Conservation (phyloP, 2,888 invertebrate species). For the Pecten maximus region DNA sequence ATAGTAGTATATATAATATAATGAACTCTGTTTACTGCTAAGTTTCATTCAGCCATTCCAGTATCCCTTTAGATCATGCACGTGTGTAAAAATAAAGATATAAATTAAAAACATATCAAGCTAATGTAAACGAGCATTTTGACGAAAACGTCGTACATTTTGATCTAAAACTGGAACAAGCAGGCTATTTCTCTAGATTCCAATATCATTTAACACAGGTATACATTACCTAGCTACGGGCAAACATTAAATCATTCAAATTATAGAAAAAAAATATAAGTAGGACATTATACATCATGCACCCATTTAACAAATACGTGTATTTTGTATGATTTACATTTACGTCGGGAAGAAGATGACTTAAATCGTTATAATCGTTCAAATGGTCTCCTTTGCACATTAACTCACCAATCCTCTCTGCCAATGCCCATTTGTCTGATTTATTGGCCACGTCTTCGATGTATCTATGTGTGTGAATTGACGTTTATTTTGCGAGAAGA, state of each 20-base stretch:
- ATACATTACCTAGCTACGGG: background rate
- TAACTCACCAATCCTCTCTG: background rate
- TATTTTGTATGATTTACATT: slow-evolving; percentile 7
- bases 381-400: slow-evolving; percentile 16
- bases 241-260: background rate
- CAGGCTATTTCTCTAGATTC: background rate
- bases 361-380: background rate
- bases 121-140: slow-evolving; percentile 8
- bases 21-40: background rate
- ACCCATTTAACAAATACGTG: background rate
- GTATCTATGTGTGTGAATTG: background rate
- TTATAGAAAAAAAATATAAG: background rate
- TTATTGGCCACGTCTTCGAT: background rate
- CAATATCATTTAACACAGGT: background rate
- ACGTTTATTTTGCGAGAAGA: slow-evolving; percentile 13
- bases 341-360: background rate
- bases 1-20: too few relatives aligned
- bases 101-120: background rate
- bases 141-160: background rate
- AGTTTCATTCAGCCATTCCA: background rate
- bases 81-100: background rate
- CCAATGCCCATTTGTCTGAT: background rate
- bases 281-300: background rate
- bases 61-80: too few relatives aligned
- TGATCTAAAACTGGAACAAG: background rate